phyloP scores from a whole-genome alignment of 1,140 invertebrate species.

The Ectropis grisescens region DNA sequence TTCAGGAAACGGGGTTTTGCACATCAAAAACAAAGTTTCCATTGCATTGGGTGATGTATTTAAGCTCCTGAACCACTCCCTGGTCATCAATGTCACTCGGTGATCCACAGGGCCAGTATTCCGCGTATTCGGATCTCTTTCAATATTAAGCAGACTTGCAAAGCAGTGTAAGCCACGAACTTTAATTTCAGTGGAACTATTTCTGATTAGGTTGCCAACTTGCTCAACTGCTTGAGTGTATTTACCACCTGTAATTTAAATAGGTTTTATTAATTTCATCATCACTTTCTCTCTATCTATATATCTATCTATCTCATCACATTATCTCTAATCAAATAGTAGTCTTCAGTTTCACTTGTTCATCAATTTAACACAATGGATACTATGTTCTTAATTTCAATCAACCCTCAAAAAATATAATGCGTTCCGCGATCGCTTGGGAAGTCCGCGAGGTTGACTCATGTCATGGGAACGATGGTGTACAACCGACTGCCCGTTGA shows the following conservation, averaged over 20 bases:
- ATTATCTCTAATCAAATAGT: no score
- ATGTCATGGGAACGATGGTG: no score
- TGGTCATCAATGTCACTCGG: conserved; percentile 62
- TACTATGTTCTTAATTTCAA: no score
- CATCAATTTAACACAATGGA: no score
- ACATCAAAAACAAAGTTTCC: conserved; percentile 58
- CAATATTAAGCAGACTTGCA: conserved; percentile 67
- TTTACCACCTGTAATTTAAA: conserved; percentile 37
- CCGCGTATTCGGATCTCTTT: conserved; percentile 25
- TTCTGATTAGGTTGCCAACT: conserved; percentile 69
- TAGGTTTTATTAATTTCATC: not conserved
- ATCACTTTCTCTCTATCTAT: not conserved
- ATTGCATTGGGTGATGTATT: conserved; percentile 46
- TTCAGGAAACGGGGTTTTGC: conserved; percentile 77
- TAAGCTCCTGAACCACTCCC: conserved; percentile 68
- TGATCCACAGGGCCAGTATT: conserved; percentile 34
- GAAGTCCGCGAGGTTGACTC: no score
- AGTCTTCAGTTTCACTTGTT: no score
- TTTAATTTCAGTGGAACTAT: conserved; percentile 72
- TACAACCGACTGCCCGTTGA: no score
- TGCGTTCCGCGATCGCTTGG: no score
- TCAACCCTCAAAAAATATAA: no score
- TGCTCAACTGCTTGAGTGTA: conserved; percentile 69
- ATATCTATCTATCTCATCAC: no score
- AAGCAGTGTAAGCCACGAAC: conserved; percentile 74